Conservation (phyloP, 2,888 invertebrate species). For the Drosophila limbata region DNA sequence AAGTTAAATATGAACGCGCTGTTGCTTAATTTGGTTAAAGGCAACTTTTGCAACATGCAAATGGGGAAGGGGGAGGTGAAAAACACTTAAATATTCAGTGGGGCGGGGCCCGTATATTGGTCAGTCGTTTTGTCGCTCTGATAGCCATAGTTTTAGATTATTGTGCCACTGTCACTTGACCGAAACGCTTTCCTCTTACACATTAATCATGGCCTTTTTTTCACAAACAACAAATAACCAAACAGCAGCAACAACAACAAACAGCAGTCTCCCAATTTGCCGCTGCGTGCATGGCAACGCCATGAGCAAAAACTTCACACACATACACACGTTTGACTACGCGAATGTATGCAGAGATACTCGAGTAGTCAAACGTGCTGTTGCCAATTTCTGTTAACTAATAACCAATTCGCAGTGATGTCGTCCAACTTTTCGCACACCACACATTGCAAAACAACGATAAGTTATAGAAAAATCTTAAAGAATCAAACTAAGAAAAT, state of each 20-base stretch:
- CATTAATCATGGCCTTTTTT: slow-evolving; percentile 64
- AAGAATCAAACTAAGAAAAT: slow-evolving; percentile 39
- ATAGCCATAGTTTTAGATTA: slow-evolving; percentile 49
- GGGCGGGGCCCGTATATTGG: slow-evolving; percentile 57
- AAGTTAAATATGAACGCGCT: slow-evolving; percentile 24
- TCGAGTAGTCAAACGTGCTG: slow-evolving; percentile 18
- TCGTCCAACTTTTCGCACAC: not conserved
- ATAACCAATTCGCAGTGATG: not conserved
- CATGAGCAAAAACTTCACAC: slow-evolving; percentile 56
- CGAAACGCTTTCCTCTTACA: slow-evolving; percentile 48
- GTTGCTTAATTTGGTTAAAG: slow-evolving; percentile 58
- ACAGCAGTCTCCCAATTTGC: slow-evolving; percentile 41
- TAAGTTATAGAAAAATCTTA: slow-evolving; percentile 20
- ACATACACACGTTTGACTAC: slow-evolving; percentile 5
- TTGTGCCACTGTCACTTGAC: slow-evolving; percentile 59
- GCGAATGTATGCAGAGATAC: too few relatives aligned
- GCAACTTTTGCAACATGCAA: slow-evolving; percentile 12
- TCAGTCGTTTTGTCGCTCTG: slow-evolving; percentile 32
- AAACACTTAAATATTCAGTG: slow-evolving; percentile 32
- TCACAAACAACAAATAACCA: slow-evolving; percentile 42
- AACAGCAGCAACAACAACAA: slow-evolving; percentile 25
- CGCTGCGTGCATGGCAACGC: slow-evolving; percentile 65
- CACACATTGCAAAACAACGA: not conserved
- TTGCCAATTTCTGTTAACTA: slow-evolving; percentile 7
- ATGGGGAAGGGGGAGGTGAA: not conserved